A percentile compares a stretch with the other conserved stretches of the same genome.
These are phyloP conservation scores for Cerceris rybyensis DNA, from an alignment of 2,888 invertebrate species.

Conservation along the genomic window DNA sequence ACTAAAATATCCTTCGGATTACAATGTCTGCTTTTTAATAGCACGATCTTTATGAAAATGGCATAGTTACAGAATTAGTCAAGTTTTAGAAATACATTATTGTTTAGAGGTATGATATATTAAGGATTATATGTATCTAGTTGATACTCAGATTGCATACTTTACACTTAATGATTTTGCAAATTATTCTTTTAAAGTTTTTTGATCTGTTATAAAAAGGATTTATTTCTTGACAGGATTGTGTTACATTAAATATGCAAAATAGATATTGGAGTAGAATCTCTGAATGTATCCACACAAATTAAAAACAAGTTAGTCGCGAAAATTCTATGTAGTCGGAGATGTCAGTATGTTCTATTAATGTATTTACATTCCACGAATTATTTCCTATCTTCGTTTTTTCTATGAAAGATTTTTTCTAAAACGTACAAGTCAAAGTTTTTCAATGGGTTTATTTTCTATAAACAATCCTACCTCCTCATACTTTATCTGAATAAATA, in stretches of 20 bases:
- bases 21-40: slow-evolving; percentile 52
- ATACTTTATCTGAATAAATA: slow-evolving; percentile 6
- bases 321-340: slow-evolving; percentile 58
- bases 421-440: slow-evolving; percentile 36
- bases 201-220: neutral
- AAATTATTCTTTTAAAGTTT: slow-evolving; percentile 12
- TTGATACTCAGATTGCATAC: neutral
- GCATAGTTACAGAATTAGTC: slow-evolving; percentile 48
- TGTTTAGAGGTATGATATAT: slow-evolving; percentile 16
- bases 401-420: slow-evolving; percentile 50
- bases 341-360: slow-evolving; percentile 66
- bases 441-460: slow-evolving; percentile 32
- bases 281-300: neutral
- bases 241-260: slow-evolving; percentile 8
- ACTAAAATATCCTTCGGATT: slow-evolving; percentile 14
- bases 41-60: slow-evolving; percentile 47
- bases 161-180: slow-evolving; percentile 6
- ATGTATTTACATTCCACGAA: slow-evolving; percentile 50
- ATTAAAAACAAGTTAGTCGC: neutral
- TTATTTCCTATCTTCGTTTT: slow-evolving; percentile 54
- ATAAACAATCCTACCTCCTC: slow-evolving; percentile 27
- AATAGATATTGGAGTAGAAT: neutral
- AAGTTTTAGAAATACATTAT: slow-evolving; percentile 18
- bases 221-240: neutral
- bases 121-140: slow-evolving; percentile 4